Base-by-base conservation (phyloP, 2,888 invertebrate genomes). In the Limnephilus marmoratus region DNA sequence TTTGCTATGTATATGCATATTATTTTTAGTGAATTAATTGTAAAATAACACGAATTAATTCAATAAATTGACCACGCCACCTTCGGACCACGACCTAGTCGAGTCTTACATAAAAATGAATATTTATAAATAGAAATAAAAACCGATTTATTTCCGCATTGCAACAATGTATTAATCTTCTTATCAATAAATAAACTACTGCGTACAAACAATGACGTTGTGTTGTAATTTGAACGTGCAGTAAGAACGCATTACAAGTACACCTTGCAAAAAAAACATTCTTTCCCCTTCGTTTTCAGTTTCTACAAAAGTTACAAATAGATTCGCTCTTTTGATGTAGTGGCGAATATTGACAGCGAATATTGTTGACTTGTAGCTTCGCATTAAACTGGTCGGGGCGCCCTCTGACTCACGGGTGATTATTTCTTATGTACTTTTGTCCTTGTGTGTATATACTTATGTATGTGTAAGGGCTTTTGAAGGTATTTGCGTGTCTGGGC, bases 361-460 rank as follows among this genome's bases (percentile, higher is more conserved):
- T n/a, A 31, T 45, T n/a, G 85, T 85, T 85, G n/a, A n/a, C 45
- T 45, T 11, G 5, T n/a, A 41, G 29, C 24, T 4, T 29, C n/a
- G 86, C 15, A 29, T 86, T 68, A 24, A 24, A 49, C 86, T 29
- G 45, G 13, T 37, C 49, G 86, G 86, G 86, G 29, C 86, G 86
- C 86, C 49, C 86, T 86, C 86, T 86, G 86, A 86, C 86, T 86
- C 86, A 86, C 49, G 86, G n/a, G 86, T 86, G 86, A 86, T 86
- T 45, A 29, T 41, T n/a, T 12, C 37, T 86, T 86, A 85, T 85
- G 68, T 24, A 24, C 68, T 68, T 68, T 18, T 24, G 7, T 24
- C 18, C 24, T 18, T 53, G 18, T 53, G 5, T 49, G 49, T 15
- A 15, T 7, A 18, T 7, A 2, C n/a, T 4, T 24, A 68, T 68